Evolutionary conservation across 2,888 invertebrate genomes (phyloP), one percentile per base, ranked within the genome.

Genomic region (Operophtera brumata): DNA sequence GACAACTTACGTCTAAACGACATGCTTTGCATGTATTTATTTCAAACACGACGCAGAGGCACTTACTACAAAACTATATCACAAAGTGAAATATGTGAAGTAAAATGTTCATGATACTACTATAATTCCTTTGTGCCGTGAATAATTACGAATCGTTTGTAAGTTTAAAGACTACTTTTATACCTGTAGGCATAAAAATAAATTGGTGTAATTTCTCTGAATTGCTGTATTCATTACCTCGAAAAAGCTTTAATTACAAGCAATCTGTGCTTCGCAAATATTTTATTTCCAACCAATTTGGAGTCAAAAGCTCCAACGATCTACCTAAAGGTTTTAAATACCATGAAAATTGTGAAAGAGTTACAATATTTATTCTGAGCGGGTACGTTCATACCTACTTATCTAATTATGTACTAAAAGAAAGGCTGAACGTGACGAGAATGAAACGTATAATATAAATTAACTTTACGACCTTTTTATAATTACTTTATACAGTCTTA

Each of bases 361-460:
- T 67, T 51, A 41, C 57, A 71, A 2, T 3, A 73, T 70, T 72
- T 68, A 69, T 58, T 61, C 55, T 49, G 44, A 59, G 57, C 59
- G 64, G 61, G 61, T 65, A 66, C 67, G 69, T 67, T 68, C 26
- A 35, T 36, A 26, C 35, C 20, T 41, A 41, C 45, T 42, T 20
- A 26, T 14, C 12, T 41, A 69, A 75, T 74, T 70, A 74, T 73
- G 64, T 65, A 61, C 59, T 59, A 72, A 74, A 74, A 72, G 67
- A 69, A 71, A 75, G 69, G 61, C 62, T 54, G 65, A 61, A 80
- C 83, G 82, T 82, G 84, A 74, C 73, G 58, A 48, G 80, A 82
- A 80, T 84, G 66, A 73, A 74, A 62, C 55, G 62, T 64, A 59
- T 68, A 67, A 76, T 75, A 80, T 77, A 74, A 82, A 84, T 83